A percentile compares a stretch with the other conserved stretches of the same genome.
phyloP scores from a whole-genome alignment of 2,888 invertebrate genomes.

The Orthosia gracilis region DNA sequence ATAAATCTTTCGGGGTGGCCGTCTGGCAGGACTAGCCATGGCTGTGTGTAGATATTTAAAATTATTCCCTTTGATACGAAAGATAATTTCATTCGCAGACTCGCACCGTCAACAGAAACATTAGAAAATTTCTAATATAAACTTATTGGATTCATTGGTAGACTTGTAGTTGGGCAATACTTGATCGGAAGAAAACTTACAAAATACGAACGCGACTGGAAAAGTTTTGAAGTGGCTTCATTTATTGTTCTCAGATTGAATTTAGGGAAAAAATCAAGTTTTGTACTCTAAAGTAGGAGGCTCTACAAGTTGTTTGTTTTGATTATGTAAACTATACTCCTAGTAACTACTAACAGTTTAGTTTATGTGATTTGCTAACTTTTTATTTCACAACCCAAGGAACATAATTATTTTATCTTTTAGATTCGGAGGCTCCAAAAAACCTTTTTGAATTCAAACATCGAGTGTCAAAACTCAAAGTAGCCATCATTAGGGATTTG shows the following conservation, averaged over 20 bases:
- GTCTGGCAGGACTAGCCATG: conserved; percentile 84
- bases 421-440: background rate
- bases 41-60: conserved; percentile 89
- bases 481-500: conserved; percentile 42
- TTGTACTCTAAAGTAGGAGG: background rate
- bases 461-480: conserved; percentile 25
- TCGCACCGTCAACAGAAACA: conserved; percentile 81
- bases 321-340: background rate
- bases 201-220: conserved; percentile 17
- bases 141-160: conserved; percentile 20
- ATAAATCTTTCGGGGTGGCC: conserved; percentile 88
- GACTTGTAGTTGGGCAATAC: conserved; percentile 15
- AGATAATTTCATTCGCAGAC: conserved; percentile 88
- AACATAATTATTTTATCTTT: background rate
- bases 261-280: conserved; percentile 29
- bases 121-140: conserved; percentile 24
- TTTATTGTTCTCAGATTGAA: conserved; percentile 8
- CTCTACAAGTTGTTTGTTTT: background rate
- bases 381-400: conserved; percentile 10
- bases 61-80: conserved; percentile 91
- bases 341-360: background rate
- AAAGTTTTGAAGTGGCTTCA: conserved; percentile 5
- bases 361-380: background rate
- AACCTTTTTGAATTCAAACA: conserved; percentile 7
- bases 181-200: conserved; percentile 33